Base-by-base conservation (phyloP, 2,113 vertebrate genomes). In the Pluvialis apricaria region DNA sequence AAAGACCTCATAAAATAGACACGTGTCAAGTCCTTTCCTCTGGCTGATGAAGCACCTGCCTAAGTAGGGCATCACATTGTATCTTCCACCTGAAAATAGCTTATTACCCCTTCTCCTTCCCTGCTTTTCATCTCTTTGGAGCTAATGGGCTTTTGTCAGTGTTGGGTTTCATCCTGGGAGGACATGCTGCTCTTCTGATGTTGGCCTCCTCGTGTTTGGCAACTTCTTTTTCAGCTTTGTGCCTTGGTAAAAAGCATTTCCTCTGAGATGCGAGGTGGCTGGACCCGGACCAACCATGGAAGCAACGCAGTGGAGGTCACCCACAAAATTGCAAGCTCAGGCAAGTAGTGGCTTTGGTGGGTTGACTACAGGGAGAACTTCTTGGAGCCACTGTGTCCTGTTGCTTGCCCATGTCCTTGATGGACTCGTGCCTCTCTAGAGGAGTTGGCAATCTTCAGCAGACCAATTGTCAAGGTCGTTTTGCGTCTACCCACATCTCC, bases 41-140 rank as follows among this genome's bases (percentile, higher is more conserved):
- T 32, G 88, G 69, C 92, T 95, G 69, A 96, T 76, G 83, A 91
- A 97, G 78, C 96, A 92, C 88, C 93, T 57, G 96, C 70, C 80
- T 77, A 94, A 94, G 51, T 84, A 75, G 82, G 92, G 70, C 88
- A 92, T 96, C 94, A 71, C 14, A 12, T 69, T 62, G 6, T 10
- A 75, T 93, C 92, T 93, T 82, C 90, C 76, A 82, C 87, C 94
- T 75, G 68, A 94, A 97, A 96, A 89, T 34, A 81, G 81, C 55
- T 97, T 83, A 26, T 90, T 72, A 90, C 45, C 91, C 81, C 13
- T 69, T 55, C 62, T 82, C 28, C 28, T 68, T 47, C 10, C 8
- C 10, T 75, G 26, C 32, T 80, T 91, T 91, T 96, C 92, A 92
- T 88, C 97, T 86, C 81, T 96, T n/a, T 6, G 80, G 87, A 89